Base-by-base conservation (phyloP, 2,113 vertebrate genomes). In the Ivindomyrus marchei region DNA sequence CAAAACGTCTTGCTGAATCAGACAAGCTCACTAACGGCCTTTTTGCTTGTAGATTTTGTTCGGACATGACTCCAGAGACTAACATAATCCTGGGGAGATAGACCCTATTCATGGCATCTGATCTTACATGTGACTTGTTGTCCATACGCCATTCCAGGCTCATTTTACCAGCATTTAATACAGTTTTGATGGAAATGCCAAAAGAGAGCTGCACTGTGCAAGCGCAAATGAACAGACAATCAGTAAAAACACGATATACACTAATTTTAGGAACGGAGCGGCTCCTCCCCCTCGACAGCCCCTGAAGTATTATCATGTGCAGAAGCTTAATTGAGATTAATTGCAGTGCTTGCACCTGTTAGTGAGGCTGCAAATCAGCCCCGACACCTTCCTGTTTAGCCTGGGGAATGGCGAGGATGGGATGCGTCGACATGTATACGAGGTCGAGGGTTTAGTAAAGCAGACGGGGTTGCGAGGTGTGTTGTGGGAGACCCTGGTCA, bases 251-350 rank as follows among this genome's bases (percentile, higher is more conserved):
- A 15, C 1, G 0, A 77, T 42, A 77, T 39, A 42, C 74, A 17
- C 13, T 39, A 7, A 80, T 19, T 80, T 80, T 42, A 80, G 36
- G 74, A 7, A 8, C 74, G 19, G 13, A 42, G 74, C 6, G 0
- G 36, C 36, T 39, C 74, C 15, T 39, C 17, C 36, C 5, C 36
- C 0, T 19, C 19, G 1, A 17, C 15, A 80, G 31, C 39, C 36
- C 74, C 74, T 80, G 4, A 42, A 7, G 74, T 19, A 80, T 80
- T 80, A 39, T 19, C 15, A 80, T 42, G 9, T 19, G 93, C 90
- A 50, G 80, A 83, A 84, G 15, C 87, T 90, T 95, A 94, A 95
- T 94, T 93, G 92, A 93, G 94, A 94, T 94, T 92, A 94, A 95
- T 94, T 94, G 90, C 46, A 70, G 89, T 91, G 92, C 94, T 93